phyloP scores from a whole-genome alignment of 2,797 vertebrate species.

The Emys orbicularis region DNA sequence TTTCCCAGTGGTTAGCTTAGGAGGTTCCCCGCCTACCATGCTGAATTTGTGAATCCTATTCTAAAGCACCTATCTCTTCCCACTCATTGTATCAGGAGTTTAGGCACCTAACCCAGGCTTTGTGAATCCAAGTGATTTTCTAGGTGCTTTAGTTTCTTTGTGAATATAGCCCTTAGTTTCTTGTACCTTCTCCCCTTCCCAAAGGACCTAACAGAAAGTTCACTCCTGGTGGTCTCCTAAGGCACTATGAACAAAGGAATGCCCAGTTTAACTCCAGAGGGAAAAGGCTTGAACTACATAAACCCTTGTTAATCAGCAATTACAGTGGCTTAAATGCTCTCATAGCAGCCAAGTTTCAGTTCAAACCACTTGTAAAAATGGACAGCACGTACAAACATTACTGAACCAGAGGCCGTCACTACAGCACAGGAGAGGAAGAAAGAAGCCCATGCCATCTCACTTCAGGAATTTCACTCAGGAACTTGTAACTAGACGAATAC shows the following conservation, averaged over 20 bases:
- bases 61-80: no score
- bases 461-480: neutral
- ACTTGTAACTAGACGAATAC: neutral
- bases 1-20: no score
- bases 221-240: neutral
- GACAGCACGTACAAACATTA: neutral
- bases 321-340: neutral
- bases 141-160: no score
- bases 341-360: neutral
- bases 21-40: no score
- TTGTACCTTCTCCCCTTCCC: neutral
- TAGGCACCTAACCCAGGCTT: no score
- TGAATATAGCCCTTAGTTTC: neutral
- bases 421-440: neutral
- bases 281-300: neutral
- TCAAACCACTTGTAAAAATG: neutral
- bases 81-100: no score
- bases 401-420: neutral
- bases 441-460: neutral
- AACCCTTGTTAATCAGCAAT: neutral
- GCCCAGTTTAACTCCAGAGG: neutral
- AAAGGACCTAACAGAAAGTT: neutral
- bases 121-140: no score
- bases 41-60: no score
- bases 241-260: neutral